Evolutionary conservation across 2,888 invertebrate species (phyloP).

Genomic region (Pseudeuparius sepicola): DNA sequence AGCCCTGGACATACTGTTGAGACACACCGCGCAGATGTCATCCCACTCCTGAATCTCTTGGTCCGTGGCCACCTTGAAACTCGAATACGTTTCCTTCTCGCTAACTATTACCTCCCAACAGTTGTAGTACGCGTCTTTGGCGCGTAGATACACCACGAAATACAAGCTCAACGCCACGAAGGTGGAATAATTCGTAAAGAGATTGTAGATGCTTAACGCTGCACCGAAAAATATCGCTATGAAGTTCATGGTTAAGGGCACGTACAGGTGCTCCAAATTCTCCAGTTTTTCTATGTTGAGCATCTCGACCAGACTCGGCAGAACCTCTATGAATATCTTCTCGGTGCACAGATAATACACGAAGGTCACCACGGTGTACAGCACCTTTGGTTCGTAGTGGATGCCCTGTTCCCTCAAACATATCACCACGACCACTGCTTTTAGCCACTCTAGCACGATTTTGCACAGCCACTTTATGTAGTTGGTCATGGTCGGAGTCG

Average conservation of each 20-base stretch:
- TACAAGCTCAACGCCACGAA: conserved; percentile 32
- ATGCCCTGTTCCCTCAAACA: conserved; percentile 64
- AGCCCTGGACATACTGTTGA: conserved; percentile 58
- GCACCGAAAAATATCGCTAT: conserved; percentile 40
- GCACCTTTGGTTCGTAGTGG: conserved; percentile 54
- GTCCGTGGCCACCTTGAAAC: conserved; percentile 45
- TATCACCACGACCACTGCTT: conserved; percentile 50
- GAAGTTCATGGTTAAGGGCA: conserved; percentile 52
- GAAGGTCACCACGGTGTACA: conserved; percentile 54
- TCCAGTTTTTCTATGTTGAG: conserved; percentile 54
- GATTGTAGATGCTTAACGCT: conserved; percentile 21
- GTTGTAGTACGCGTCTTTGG: conserved; percentile 34
- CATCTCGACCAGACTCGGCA: conserved; percentile 47
- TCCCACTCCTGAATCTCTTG: conserved; percentile 59
- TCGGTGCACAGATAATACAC: conserved; percentile 61
- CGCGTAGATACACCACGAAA: conserved; percentile 34
- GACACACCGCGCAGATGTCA: conserved; percentile 70
- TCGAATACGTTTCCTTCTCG: conserved; percentile 32
- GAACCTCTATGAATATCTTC: conserved; percentile 54
- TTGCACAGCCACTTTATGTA: conserved; percentile 40
- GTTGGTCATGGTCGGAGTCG: conserved; percentile 21
- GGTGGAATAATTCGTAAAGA: conserved; percentile 21
- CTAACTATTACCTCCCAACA: conserved; percentile 30
- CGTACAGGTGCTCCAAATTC: conserved; percentile 58
- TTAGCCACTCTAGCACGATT: conserved; percentile 68